Evolutionary conservation across 2,797 vertebrate species (phyloP).

Genomic region (Myotis myotis): DNA sequence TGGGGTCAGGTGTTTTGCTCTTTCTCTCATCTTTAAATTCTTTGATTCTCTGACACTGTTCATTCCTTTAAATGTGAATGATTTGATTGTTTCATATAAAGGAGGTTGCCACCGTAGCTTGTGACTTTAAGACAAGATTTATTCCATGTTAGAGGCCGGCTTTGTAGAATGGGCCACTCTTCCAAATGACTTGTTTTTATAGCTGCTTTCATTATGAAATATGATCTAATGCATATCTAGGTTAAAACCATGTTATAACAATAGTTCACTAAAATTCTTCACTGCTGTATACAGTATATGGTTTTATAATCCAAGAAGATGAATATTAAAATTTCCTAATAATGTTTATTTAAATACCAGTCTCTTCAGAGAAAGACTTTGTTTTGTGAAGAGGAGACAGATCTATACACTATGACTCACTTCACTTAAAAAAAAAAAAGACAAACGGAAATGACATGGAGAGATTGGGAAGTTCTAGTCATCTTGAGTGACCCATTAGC

Average conservation of each 20-base stretch:
- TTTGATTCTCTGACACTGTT: slow-evolving; percentile 28
- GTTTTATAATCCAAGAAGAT: neutral
- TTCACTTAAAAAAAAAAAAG: slow-evolving; percentile 36
- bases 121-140: slow-evolving; percentile 42
- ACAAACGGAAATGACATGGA: slow-evolving; percentile 47
- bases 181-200: slow-evolving; percentile 26
- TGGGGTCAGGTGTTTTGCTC: neutral
- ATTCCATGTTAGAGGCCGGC: slow-evolving; percentile 1
- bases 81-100: slow-evolving; percentile 53
- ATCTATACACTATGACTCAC: slow-evolving; percentile 56
- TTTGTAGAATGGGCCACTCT: slow-evolving; percentile 42
- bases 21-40: neutral
- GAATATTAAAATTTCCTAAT: neutral
- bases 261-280: neutral
- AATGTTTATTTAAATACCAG: slow-evolving; percentile 15
- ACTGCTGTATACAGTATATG: neutral
- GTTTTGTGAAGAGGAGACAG: slow-evolving; percentile 57
- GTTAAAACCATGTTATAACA: slow-evolving; percentile 21
- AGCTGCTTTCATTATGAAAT: slow-evolving; percentile 54
- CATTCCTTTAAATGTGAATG: slow-evolving; percentile 26
- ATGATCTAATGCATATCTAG: neutral
- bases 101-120: neutral
- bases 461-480: slow-evolving; percentile 61
- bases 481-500: slow-evolving; percentile 52
- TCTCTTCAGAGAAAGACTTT: neutral